These are phyloP conservation scores for Clarias magur DNA, from an alignment of 2,113 vertebrate genomes.

Conservation along the genomic window DNA sequence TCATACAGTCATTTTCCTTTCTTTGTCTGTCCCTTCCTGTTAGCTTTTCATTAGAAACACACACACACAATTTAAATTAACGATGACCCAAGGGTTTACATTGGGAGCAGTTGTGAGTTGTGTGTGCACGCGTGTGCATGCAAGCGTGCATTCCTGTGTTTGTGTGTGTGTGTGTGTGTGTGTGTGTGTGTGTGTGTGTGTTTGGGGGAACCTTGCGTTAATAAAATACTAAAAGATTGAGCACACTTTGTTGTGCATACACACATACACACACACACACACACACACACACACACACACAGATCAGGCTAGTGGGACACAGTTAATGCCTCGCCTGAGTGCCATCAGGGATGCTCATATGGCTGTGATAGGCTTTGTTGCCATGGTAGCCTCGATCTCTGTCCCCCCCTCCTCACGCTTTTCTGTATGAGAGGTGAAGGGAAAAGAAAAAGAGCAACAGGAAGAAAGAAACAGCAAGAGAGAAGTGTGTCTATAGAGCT, in stretches of 20 bases:
- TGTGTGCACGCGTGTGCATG: slow-evolving; percentile 2
- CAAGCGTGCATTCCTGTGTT: neutral
- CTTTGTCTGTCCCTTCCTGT: slow-evolving; percentile 24
- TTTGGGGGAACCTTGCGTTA: slow-evolving; percentile 32
- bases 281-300: slow-evolving; percentile 34
- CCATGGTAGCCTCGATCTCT: slow-evolving; percentile 54
- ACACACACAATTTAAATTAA: slow-evolving; percentile 49
- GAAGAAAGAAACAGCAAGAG: slow-evolving; percentile 39
- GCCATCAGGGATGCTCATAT: slow-evolving; percentile 58
- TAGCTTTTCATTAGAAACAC: slow-evolving; percentile 45
- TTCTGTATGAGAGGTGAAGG: slow-evolving; percentile 24
- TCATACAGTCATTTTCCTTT: neutral
- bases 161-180: slow-evolving; percentile 8
- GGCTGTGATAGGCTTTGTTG: slow-evolving; percentile 58
- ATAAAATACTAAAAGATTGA: slow-evolving; percentile 43
- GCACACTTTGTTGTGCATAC: slow-evolving; percentile 44
- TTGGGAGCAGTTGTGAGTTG: slow-evolving; percentile 46
- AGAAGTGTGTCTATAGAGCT: slow-evolving; percentile 29
- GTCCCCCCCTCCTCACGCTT: slow-evolving; percentile 25
- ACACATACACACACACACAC: slow-evolving; percentile 15
- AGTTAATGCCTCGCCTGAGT: slow-evolving; percentile 53
- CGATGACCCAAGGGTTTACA: slow-evolving; percentile 38
- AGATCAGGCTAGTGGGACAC: slow-evolving; percentile 53
- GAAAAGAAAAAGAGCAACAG: slow-evolving; percentile 47
- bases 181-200: slow-evolving; percentile 6